Evolutionary conservation across 2,113 vertebrate genomes (phyloP).

Genomic region (Symphodus melops): DNA sequence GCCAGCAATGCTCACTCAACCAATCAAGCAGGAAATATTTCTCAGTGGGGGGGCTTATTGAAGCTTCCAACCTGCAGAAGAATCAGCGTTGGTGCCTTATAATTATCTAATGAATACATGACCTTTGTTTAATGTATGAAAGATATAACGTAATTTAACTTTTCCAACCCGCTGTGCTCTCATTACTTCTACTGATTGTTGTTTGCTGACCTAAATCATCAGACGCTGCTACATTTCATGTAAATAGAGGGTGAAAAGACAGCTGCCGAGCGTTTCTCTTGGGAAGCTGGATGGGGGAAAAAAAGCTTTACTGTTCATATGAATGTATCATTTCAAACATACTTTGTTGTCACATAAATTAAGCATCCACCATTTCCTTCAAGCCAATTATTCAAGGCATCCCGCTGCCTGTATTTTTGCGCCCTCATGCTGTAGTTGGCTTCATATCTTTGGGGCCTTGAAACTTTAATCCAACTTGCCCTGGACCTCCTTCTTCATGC

Average conservation of each 20-base stretch:
- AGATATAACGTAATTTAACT: background rate
- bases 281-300: background rate
- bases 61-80: background rate
- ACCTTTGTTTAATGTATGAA: slow-evolving; percentile 27
- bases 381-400: slow-evolving; percentile 46
- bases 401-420: slow-evolving; percentile 49
- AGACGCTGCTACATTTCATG: background rate
- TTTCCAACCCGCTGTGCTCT: background rate
- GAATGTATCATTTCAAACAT: slow-evolving; percentile 6
- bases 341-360: slow-evolving; percentile 19
- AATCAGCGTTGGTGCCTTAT: background rate
- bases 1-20: slow-evolving; percentile 11
- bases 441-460: slow-evolving; percentile 48
- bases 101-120: slow-evolving; percentile 14
- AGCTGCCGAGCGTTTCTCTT: background rate
- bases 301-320: background rate
- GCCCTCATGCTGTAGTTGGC: slow-evolving; percentile 26
- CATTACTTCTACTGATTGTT: background rate
- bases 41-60: background rate
- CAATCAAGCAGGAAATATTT: slow-evolving; percentile 24
- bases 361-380: slow-evolving; percentile 24
- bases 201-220: slow-evolving; percentile 27
- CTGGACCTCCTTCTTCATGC: slow-evolving; percentile 49
- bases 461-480: slow-evolving; percentile 56
- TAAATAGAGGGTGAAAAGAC: background rate